A percentile compares a stretch with the other conserved stretches of the same genome.
phyloP scores from a whole-genome alignment of 2,113 vertebrate species.

The Ifrita kowaldi region DNA sequence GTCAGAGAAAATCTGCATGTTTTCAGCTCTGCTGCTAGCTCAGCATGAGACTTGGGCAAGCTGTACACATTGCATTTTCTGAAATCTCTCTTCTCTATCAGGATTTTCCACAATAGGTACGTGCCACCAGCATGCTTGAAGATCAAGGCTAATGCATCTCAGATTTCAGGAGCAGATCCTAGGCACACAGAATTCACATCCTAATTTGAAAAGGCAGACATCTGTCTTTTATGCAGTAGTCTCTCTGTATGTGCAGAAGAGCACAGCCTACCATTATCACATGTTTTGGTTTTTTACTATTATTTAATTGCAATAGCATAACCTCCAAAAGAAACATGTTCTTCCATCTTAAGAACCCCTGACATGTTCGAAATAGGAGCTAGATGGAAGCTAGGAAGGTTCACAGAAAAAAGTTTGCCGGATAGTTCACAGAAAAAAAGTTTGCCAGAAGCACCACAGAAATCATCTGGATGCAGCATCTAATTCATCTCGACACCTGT shows the following conservation, averaged over 20 bases:
- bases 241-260: not conserved
- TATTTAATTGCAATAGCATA: not conserved
- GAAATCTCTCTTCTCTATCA: not conserved
- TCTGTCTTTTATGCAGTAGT: not conserved
- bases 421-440: not conserved
- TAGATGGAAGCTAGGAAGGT: not conserved
- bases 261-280: not conserved
- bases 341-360: not conserved
- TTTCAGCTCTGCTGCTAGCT: not conserved
- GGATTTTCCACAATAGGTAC: not conserved
- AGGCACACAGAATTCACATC: not conserved
- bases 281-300: not conserved
- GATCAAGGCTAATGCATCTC: not conserved
- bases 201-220: not conserved
- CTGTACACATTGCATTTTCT: not conserved
- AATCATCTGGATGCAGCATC: not conserved
- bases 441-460: not conserved
- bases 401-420: not conserved
- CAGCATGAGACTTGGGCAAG: not conserved
- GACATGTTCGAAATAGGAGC: not conserved
- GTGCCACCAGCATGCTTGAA: not conserved
- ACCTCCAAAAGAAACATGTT: not conserved
- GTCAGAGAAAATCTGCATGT: not conserved
- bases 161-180: not conserved
- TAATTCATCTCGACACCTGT: not conserved